Conservation (phyloP, 2,113 vertebrate species). For the Argyrosomus japonicus region DNA sequence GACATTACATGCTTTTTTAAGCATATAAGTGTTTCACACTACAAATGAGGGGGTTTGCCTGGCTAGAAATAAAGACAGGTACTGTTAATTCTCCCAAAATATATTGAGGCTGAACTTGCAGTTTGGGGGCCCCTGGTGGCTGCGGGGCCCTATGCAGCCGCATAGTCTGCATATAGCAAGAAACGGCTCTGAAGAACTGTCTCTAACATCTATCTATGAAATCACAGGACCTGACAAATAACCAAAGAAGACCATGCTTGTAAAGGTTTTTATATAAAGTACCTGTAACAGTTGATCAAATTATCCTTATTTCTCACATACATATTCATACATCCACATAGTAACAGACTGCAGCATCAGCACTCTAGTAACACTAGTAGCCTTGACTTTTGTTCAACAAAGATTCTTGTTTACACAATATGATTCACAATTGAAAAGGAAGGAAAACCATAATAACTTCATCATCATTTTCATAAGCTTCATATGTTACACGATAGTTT, state of each 20-base stretch:
- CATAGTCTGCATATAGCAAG: too few relatives aligned
- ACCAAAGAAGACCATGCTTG: slow-evolving; percentile 52
- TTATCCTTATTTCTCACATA: slow-evolving; percentile 79
- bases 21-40: too few relatives aligned
- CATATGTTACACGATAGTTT: slow-evolving; percentile 69
- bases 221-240: neutral
- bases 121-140: too few relatives aligned
- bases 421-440: slow-evolving; percentile 77
- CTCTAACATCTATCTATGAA: neutral
- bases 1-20: too few relatives aligned
- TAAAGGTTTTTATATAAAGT: slow-evolving; percentile 84
- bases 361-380: slow-evolving; percentile 76
- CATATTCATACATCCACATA: slow-evolving; percentile 81
- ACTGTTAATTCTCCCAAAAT: too few relatives aligned
- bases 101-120: too few relatives aligned
- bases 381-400: slow-evolving; percentile 74
- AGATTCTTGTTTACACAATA: slow-evolving; percentile 73
- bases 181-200: neutral
- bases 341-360: slow-evolving; percentile 78
- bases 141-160: too few relatives aligned
- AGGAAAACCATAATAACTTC: slow-evolving; percentile 59
- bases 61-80: too few relatives aligned
- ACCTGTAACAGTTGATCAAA: slow-evolving; percentile 82
- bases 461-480: slow-evolving; percentile 57
- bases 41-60: too few relatives aligned